Percentiles rank a stretch among this genome's conserved stretches.
These are phyloP conservation scores for Brevimyrus niger DNA, from an alignment of 2,113 vertebrate genomes.

Conservation along the genomic window DNA sequence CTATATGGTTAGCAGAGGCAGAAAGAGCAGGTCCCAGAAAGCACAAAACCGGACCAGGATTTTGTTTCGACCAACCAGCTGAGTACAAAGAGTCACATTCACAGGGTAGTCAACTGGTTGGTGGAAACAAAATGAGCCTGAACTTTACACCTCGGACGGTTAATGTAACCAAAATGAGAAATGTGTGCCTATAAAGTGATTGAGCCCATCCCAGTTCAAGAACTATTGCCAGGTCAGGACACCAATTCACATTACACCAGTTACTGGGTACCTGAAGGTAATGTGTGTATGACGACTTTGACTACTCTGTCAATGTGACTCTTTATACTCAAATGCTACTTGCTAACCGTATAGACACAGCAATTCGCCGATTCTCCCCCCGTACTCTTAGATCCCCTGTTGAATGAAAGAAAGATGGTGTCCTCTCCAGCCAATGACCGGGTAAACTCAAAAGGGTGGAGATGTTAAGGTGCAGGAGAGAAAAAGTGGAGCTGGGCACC, in stretches of 20 bases:
- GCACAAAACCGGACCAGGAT: neutral
- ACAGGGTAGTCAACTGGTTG: neutral
- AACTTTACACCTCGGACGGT: neutral
- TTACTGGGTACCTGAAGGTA: neutral
- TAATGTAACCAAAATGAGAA: neutral
- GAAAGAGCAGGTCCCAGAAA: neutral
- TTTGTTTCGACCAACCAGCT: neutral
- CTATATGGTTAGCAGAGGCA: neutral
- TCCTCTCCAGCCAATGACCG: neutral
- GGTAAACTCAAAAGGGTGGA: neutral
- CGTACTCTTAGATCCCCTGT: neutral
- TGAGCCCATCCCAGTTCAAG: neutral
- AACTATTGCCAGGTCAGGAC: neutral
- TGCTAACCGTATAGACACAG: neutral
- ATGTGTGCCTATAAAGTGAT: neutral
- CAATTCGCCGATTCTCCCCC: neutral
- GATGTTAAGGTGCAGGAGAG: neutral
- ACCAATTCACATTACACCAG: neutral
- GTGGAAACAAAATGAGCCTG: neutral
- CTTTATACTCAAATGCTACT: too few species aligned
- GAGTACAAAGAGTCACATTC: neutral
- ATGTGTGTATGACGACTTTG: neutral
- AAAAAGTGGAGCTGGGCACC: neutral
- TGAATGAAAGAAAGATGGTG: neutral
- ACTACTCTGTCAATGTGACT: too few species aligned